These are phyloP conservation scores for Anguilla anguilla DNA, from an alignment of 2,797 vertebrate species.

Conservation along the genomic window DNA sequence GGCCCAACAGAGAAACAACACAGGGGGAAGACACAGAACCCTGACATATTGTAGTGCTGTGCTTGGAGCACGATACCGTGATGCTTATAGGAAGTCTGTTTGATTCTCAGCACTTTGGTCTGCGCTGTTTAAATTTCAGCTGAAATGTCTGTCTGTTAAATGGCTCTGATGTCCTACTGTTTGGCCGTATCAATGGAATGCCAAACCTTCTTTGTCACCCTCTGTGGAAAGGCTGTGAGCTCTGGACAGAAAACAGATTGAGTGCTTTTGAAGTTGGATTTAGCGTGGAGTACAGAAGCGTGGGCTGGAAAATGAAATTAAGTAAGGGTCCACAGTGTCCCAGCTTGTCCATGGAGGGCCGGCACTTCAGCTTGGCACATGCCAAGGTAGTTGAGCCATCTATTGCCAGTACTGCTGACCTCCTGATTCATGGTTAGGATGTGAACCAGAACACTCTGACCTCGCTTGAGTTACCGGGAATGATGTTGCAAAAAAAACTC, in stretches of 20 bases:
- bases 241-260: slow-evolving; percentile 23
- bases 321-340: not conserved
- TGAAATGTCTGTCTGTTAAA: slow-evolving; percentile 19
- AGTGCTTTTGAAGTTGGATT: slow-evolving; percentile 24
- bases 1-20: too few relatives aligned
- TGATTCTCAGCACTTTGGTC: slow-evolving; percentile 12
- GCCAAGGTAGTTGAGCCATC: not conserved
- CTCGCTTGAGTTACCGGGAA: not conserved
- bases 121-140: not conserved
- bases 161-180: slow-evolving; percentile 9
- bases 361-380: not conserved
- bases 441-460: not conserved
- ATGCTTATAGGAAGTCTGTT: not conserved
- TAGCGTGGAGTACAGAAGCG: slow-evolving; percentile 3
- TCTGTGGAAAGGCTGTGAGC: slow-evolving; percentile 8
- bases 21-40: too few relatives aligned
- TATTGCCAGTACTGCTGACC: not conserved
- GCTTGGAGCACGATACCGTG: not conserved
- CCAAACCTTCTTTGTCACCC: not conserved
- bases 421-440: not conserved
- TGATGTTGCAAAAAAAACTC: not conserved
- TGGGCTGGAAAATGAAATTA: not conserved
- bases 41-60: not conserved
- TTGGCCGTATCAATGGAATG: not conserved
- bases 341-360: not conserved